Base-by-base conservation (phyloP, 2,797 vertebrate genomes). In the Molossus molossus region DNA sequence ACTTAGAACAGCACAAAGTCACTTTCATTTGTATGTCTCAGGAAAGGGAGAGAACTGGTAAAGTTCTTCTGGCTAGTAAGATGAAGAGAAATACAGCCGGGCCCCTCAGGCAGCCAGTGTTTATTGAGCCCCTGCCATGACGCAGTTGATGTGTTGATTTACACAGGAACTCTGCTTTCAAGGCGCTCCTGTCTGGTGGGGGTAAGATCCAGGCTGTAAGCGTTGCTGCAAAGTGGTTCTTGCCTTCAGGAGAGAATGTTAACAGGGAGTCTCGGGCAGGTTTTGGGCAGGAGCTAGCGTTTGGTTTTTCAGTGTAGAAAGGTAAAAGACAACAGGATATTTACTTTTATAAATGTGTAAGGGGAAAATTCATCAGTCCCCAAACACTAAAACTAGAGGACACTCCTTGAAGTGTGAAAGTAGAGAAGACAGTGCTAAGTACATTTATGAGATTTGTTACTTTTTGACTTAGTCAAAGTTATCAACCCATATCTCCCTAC, bases 301-400 rank as follows among this genome's bases (percentile, higher is more conserved):
- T 75, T 91, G 91, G 20, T 45, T 89, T 82, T 94, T 65, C 53
- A 60, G 79, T 57, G 85, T 33, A 69, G 91, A 88, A 80, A 75
- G 37, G 67, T 82, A 76, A 70, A 89, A 37, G 50, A 48, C 70
- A 33, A 50, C 2, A 79, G 76, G 29, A 87, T n/a, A 67, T 72
- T 79, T 67, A 80, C 72, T 69, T 75, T 27, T 57, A 18, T 40
- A 87, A 67, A 17, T 57, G 6, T 40, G 12, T 75, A 62, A 80
- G 45, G 27, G 58, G 65, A 87, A 94, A 64, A 80, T 73, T 37
- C 0, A 0, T 73, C 40, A 57, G 18, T 85, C 70, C 29, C 15
- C 33, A 70, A 69, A 88, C 65, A n/a, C 72, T 88, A 40, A 33
- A 58, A 91, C 58, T 62, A n/a, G 60, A 91, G 72, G 65, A 75